phyloP scores from a whole-genome alignment of 2,113 vertebrate species.

The Carassius carassius region DNA sequence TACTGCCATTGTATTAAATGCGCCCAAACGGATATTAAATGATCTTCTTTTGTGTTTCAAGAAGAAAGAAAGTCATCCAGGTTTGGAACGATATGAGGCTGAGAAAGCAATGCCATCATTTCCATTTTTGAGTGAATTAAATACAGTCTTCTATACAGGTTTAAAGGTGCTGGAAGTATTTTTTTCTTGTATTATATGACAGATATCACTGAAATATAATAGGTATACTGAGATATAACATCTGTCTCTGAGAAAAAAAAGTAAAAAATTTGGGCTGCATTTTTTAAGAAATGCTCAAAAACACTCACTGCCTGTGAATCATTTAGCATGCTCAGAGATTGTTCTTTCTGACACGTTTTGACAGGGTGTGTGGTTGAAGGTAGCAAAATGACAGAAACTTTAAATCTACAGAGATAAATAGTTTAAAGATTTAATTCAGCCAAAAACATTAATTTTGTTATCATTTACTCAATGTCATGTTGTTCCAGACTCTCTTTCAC shows the following conservation, averaged over 20 bases:
- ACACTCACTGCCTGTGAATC: not conserved
- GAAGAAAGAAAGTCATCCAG: not conserved
- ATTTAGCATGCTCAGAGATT: not conserved
- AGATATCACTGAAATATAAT: not conserved
- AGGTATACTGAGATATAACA: not conserved
- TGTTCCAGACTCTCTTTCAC: not conserved
- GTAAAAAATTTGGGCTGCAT: not conserved
- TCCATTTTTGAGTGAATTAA: not conserved
- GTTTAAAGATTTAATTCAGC: not conserved
- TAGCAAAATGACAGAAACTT: conserved; percentile 4
- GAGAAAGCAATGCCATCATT: not conserved
- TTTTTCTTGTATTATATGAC: not conserved
- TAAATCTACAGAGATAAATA: not conserved
- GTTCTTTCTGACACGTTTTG: not conserved
- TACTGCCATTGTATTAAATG: not conserved
- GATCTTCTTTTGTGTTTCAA: conserved; percentile 1
- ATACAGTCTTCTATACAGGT: not conserved
- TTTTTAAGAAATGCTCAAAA: not conserved
- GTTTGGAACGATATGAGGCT: not conserved
- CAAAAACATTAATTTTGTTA: not conserved
- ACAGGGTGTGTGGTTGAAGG: not conserved
- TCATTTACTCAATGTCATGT: too few relatives aligned
- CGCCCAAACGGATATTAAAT: not conserved
- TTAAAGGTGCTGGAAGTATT: not conserved
- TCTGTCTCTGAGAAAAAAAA: not conserved